These are phyloP conservation scores for Apostichopus leukothele DNA, from an alignment of 53 echinoderm and acorn worm genomes.

Conservation along the genomic window DNA sequence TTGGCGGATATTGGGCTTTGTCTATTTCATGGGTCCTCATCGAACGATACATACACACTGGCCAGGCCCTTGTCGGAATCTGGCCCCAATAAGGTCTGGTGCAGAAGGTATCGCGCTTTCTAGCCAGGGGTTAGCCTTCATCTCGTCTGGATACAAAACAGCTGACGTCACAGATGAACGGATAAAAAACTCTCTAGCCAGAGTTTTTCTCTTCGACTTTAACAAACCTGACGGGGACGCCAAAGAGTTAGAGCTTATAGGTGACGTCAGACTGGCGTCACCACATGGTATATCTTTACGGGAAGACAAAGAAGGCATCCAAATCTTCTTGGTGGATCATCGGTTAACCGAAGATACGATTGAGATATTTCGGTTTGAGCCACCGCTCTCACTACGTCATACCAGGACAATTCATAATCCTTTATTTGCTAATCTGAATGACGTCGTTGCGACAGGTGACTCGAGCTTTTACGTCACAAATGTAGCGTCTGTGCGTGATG, in stretches of 20 bases:
- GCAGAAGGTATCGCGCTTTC: conserved; percentile 39
- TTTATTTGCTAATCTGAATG: conserved; percentile 58
- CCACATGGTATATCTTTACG: conserved; percentile 72
- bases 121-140: conserved; percentile 22
- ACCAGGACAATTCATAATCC: background rate
- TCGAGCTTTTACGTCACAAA: conserved; percentile 70
- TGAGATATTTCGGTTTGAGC: conserved; percentile 15
- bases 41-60: conserved; percentile 14
- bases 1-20: background rate
- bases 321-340: conserved; percentile 63
- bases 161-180: background rate
- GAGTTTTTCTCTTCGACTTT: conserved; percentile 72
- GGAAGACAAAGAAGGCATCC: conserved; percentile 56
- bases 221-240: conserved; percentile 65
- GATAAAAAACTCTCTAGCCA: background rate
- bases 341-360: background rate
- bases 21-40: conserved; percentile 23
- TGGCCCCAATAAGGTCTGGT: conserved; percentile 12
- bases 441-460: conserved; percentile 59
- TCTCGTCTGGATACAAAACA: conserved; percentile 32
- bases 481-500: conserved; percentile 32
- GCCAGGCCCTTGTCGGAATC: conserved; percentile 45
- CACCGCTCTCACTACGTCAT: background rate
- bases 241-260: conserved; percentile 56
- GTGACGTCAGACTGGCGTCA: conserved; percentile 36